These are phyloP conservation scores for Phortica variegata DNA, from an alignment of 1,140 invertebrate species.

Conservation along the genomic window DNA sequence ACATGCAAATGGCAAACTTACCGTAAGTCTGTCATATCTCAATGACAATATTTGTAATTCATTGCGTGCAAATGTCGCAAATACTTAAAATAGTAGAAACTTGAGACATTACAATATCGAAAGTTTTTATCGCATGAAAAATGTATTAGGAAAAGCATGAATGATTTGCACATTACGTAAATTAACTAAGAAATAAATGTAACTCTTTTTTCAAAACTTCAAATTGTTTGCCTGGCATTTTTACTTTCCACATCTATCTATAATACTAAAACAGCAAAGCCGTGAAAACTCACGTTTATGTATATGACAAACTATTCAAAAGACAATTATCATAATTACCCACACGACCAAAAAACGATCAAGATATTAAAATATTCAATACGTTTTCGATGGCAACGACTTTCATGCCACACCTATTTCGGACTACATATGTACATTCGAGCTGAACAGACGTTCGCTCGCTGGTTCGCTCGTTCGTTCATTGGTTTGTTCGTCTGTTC, in stretches of 20 bases:
- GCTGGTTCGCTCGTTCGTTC: too few relatives aligned
- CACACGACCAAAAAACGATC: constrained; percentile 8
- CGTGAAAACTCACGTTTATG: constrained; percentile 12
- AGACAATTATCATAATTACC: constrained; percentile 29
- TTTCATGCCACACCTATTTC: not conserved
- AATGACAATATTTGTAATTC: too few relatives aligned
- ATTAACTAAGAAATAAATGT: not conserved
- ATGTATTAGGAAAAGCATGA: not conserved
- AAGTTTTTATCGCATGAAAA: not conserved
- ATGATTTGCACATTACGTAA: not conserved
- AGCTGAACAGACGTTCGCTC: constrained; percentile 1
- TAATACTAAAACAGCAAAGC: constrained; percentile 9
- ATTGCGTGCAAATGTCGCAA: too few relatives aligned
- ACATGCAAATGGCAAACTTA: too few relatives aligned
- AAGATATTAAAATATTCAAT: constrained; percentile 12
- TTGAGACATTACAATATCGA: too few relatives aligned
- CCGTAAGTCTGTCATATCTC: too few relatives aligned
- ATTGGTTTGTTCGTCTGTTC: not conserved
- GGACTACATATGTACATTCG: not conserved
- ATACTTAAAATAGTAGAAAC: too few relatives aligned
- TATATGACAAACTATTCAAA: constrained; percentile 18
- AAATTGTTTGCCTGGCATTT: not conserved
- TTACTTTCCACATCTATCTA: constrained; percentile 1
- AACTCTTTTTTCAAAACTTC: not conserved
- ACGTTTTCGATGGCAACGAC: not conserved